Evolutionary conservation across 2,797 vertebrate species (phyloP).

Genomic region (Cheirogaleus major): DNA sequence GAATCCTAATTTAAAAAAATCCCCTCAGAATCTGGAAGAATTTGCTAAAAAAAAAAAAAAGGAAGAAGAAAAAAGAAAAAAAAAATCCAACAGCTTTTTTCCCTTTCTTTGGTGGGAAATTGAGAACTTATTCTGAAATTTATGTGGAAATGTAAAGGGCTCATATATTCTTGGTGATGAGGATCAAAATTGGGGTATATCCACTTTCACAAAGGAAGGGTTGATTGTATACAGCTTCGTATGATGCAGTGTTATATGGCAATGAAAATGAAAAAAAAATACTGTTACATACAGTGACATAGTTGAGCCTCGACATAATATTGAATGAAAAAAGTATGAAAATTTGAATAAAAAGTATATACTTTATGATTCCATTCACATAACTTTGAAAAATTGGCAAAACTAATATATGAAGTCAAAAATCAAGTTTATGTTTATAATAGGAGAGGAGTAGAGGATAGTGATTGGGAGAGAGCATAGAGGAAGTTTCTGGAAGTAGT

Average conservation of each 20-base stretch:
- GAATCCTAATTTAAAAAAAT: not conserved
- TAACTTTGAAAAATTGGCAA: not conserved
- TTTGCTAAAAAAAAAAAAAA: too few species aligned
- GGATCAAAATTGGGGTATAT: not conserved
- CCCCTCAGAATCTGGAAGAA: too few species aligned
- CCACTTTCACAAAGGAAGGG: not conserved
- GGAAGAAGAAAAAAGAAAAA: too few species aligned
- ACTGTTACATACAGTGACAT: not conserved
- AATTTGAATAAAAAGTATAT: not conserved
- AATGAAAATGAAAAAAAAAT: not conserved
- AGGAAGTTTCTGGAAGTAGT: not conserved
- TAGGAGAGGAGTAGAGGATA: not conserved
- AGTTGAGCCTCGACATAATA: not conserved
- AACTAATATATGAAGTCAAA: not conserved
- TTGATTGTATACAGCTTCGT: not conserved
- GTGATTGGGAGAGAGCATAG: not conserved
- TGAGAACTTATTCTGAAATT: not conserved
- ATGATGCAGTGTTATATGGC: not conserved
- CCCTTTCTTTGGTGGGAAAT: not conserved
- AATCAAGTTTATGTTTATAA: not conserved
- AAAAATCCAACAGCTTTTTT: not conserved
- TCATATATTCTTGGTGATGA: not conserved
- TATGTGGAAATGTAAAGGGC: not conserved
- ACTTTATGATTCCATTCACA: not conserved
- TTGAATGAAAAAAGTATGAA: not conserved